Percentiles rank a stretch among this genome's conserved stretches.
Conservation (phyloP, 2,888 invertebrate species). For the Synanthedon tipuliformis region DNA sequence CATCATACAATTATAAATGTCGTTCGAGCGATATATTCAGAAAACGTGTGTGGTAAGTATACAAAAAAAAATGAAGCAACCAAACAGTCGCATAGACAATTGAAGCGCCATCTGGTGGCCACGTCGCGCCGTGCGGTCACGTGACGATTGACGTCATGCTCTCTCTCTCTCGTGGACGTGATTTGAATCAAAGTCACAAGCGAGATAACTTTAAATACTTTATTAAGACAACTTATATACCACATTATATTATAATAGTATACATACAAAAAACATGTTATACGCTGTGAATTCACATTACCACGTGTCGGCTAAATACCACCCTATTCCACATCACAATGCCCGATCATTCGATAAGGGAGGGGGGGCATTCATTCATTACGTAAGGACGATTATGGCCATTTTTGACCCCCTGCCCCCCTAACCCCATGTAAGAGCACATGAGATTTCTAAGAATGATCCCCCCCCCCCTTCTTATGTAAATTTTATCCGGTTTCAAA, state of each 20-base stretch:
- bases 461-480: no score
- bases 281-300: constrained; percentile 59
- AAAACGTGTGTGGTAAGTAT: constrained; percentile 16
- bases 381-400: no score
- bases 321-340: constrained; percentile 63
- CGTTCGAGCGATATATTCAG: constrained; percentile 51
- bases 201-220: constrained; percentile 69
- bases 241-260: constrained; percentile 49
- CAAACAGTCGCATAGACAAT: constrained; percentile 37
- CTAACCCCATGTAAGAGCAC: no score
- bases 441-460: no score
- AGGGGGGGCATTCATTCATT: no score
- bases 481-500: no score
- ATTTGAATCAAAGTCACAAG: constrained; percentile 54
- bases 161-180: no score
- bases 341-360: constrained; percentile 44
- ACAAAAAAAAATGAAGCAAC: constrained; percentile 1
- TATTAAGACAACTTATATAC: constrained; percentile 68
- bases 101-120: constrained; percentile 18
- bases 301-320: constrained; percentile 62
- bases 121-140: no score
- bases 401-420: no score
- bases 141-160: no score
- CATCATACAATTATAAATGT: constrained; percentile 51
- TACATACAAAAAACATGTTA: constrained; percentile 67